These are phyloP conservation scores for Gouania willdenowi DNA, from an alignment of 2,797 vertebrate genomes.

Conservation along the genomic window DNA sequence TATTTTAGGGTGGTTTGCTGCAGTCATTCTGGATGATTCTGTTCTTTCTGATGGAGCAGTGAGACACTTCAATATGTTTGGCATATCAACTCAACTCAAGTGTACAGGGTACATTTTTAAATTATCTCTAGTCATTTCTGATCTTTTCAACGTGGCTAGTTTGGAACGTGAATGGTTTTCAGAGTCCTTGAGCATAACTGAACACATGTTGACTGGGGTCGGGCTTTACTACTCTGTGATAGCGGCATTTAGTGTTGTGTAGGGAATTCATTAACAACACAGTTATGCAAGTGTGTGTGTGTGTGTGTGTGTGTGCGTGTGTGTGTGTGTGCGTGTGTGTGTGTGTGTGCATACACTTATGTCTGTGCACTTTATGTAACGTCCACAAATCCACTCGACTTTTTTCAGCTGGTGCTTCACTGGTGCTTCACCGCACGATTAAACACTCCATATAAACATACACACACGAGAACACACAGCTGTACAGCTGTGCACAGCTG, in stretches of 20 bases:
- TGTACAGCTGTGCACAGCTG: neutral
- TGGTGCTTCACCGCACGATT: conserved; percentile 49
- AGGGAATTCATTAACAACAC: no score
- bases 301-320: no score
- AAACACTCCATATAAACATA: conserved; percentile 10
- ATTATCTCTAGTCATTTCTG: no score
- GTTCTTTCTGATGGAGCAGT: conserved; percentile 11
- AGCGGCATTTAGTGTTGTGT: no score
- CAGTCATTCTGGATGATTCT: neutral
- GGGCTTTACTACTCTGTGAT: no score
- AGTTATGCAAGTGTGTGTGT: no score
- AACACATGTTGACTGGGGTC: no score
- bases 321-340: neutral
- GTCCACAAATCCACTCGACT: conserved; percentile 48
- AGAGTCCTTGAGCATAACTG: no score
- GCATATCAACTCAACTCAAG: no score
- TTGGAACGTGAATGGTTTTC: no score
- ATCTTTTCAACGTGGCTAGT: no score
- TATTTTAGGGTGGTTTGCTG: neutral
- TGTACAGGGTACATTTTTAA: no score
- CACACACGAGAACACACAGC: conserved; percentile 2
- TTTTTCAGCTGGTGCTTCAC: conserved; percentile 47
- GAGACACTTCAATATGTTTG: conserved; percentile 29
- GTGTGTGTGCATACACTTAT: neutral
- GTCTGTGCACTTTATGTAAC: conserved; percentile 32